Conservation (phyloP, 2,797 vertebrate species). For the Leptoclinus maculatus region DNA sequence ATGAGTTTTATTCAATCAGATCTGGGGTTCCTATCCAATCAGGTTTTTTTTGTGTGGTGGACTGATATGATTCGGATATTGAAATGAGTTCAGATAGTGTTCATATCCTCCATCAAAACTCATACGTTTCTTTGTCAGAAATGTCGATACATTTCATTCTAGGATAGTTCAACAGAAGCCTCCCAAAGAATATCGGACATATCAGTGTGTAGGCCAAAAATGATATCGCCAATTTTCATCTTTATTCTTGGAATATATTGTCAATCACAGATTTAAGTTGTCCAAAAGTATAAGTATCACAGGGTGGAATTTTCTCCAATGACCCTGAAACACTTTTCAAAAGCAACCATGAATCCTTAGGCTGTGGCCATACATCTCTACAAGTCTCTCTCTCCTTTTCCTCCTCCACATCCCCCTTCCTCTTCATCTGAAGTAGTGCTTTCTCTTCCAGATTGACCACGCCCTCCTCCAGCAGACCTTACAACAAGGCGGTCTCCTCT, state of each 20-base stretch:
- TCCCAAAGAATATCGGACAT: neutral
- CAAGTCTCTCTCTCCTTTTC: neutral
- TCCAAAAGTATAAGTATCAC: neutral
- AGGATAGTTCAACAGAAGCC: neutral
- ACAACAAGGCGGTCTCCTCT: constrained; percentile 91
- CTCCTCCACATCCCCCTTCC: neutral
- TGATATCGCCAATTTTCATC: neutral
- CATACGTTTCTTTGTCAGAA: neutral
- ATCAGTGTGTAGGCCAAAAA: neutral
- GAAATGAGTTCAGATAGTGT: neutral
- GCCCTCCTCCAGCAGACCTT: constrained; percentile 94
- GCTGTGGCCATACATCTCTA: neutral
- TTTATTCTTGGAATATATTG: neutral
- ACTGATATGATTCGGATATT: neutral
- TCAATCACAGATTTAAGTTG: neutral
- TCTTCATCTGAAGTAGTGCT: constrained; percentile 10
- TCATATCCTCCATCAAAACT: neutral
- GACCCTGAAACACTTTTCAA: neutral
- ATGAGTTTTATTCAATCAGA: constrained; percentile 16
- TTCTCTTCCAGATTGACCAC: constrained; percentile 89
- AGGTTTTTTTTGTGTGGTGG: neutral
- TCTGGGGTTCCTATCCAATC: neutral
- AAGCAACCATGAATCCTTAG: neutral
- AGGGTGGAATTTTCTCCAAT: neutral
- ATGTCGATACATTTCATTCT: neutral